Percentiles rank a stretch among this genome's conserved stretches.
Evolutionary conservation across 2,113 vertebrate genomes (phyloP).

Genomic region (Nyctibius bracteatus): DNA sequence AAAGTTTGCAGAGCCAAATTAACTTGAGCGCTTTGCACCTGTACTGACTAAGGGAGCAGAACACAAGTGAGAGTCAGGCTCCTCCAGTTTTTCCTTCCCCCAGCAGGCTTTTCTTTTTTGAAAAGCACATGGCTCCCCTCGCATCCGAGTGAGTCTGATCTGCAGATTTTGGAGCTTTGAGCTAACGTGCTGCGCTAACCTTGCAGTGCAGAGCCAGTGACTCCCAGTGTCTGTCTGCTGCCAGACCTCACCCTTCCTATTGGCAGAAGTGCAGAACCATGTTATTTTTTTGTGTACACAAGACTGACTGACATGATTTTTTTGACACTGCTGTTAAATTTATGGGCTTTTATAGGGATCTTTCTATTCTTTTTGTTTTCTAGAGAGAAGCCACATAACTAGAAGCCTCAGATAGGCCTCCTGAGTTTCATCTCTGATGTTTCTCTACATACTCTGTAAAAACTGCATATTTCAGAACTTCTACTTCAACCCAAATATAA

Average conservation of each 20-base stretch:
- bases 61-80: neutral
- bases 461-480: neutral
- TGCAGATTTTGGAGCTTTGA: neutral
- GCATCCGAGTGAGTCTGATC: neutral
- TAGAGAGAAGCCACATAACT: neutral
- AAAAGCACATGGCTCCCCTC: neutral
- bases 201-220: neutral
- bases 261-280: neutral
- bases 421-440: slow-evolving; percentile 10
- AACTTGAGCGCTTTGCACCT: neutral
- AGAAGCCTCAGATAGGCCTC: neutral
- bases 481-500: neutral
- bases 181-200: neutral
- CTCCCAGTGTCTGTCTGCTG: neutral
- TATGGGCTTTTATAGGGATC: neutral
- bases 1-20: neutral
- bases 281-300: neutral
- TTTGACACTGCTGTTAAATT: neutral
- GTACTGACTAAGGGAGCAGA: neutral
- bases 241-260: neutral
- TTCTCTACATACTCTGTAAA: neutral
- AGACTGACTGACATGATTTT: neutral
- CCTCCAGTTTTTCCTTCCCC: neutral
- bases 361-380: neutral
- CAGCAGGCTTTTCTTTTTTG: neutral